Base-by-base conservation (phyloP, 2,113 vertebrate genomes). In the Oceanites oceanicus region DNA sequence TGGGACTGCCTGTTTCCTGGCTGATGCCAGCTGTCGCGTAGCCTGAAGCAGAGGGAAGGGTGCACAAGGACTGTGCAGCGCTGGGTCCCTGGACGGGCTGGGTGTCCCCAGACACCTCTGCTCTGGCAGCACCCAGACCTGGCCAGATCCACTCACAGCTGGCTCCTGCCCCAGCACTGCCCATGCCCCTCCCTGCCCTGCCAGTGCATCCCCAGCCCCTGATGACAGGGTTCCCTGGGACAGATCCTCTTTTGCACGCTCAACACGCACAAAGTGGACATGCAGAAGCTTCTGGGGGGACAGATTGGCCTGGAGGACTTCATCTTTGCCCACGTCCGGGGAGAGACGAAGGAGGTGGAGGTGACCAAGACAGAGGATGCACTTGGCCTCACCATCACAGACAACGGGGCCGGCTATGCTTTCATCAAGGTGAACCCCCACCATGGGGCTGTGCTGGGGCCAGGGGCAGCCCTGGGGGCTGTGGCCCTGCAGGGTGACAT, bases 241-340 rank as follows among this genome's bases (percentile, higher is more conserved):
- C 97, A 99, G 99, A 99, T 99, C 95, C 97, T 99, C 29, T 99
- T 99, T 94, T 99, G 99, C 95, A 99, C 99, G 17, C 98, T 99
- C 47, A 99, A 99, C 97, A 99, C 99, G 3, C 99, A 99, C 94
- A 99, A 99, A 75, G 99, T 99, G 88, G 99, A 99, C 98, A 99
- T 99, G 99, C 99, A 99, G 98, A 99, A 99, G 95, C 98, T 99
- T 9, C 97, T 99, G 72, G 99, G 99, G 1, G 99, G 99, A 4
- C 99, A 99, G 98, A 99, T 99, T 1, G 99, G 99, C 17, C 96
- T 99, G 96, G 99, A 99, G 95, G 99, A 99, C 83, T 99, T 99
- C 94, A 99, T 99, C 96, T 99, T 99, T 0, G 99, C 99, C 52
- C 99, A 99, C 0, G 98, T 99, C 50, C 98, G 99, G 8, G 99